Base-by-base conservation (phyloP, 2,113 vertebrate species). In the Corapipo altera region DNA sequence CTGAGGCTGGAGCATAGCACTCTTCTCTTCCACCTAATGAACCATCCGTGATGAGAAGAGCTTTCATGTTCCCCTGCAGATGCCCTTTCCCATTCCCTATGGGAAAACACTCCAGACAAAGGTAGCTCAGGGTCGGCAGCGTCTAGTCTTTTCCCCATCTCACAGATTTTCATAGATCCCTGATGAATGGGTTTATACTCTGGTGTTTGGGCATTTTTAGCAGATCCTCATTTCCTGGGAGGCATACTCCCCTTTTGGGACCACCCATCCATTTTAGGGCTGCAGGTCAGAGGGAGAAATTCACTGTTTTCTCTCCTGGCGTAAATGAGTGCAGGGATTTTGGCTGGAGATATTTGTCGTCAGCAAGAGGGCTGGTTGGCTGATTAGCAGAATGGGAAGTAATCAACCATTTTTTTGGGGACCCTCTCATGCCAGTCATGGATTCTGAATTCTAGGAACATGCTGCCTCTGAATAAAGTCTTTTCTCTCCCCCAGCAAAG, bases 401-500 rank as follows among this genome's bases (percentile, higher is more conserved):
- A 82, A 52, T 3, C 15, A 72, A 0, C 22, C n/a, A 14, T 35
- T 44, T 44, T 44, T 13, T 8, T 49, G 41, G 55, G 35, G 22
- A 30, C 11, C 24, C 3, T 83, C 8, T 46, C 21, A 3, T 58
- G 64, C 37, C 9, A 37, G 44, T 88, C 30, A 7, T 20, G 24
- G 43, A 37, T 2, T 2, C 37, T 77, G 66, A 75, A 62, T 21
- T 75, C 21, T 44, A 27, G 37, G 48, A 66, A 18, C 0, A 0
- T n/a, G 19, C n/a, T 90, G 69, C 30, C 46, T 55, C 85, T 97
- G 24, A 93, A 54, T 54, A 69, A 83, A 89, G 8, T 15, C 51
- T 72, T 97, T 39, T 95, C 85, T 90, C 76, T 80, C 92, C 49
- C 71, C 35, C 97, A 99, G 99, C 98, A 82, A 99, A 99, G 96